A percentile compares a stretch with the other conserved stretches of the same genome.
phyloP scores from a whole-genome alignment of 1,140 invertebrate genomes.

The Drosophila carrolli region DNA sequence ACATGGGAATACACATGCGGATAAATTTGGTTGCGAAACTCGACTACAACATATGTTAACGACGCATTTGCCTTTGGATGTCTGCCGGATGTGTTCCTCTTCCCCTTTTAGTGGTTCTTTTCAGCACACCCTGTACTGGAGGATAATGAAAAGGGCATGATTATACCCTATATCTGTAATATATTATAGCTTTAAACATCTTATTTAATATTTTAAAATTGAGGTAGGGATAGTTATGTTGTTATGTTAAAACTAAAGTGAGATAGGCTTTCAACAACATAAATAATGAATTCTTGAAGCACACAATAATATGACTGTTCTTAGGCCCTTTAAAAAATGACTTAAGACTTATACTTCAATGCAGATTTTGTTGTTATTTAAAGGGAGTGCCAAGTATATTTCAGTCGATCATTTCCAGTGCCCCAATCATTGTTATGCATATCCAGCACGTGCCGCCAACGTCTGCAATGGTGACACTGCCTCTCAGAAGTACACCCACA shows the following conservation, averaged over 20 bases:
- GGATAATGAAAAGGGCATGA: not conserved
- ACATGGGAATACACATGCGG: constrained; percentile 38
- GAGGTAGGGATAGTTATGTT: too few relatives aligned
- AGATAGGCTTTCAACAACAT: too few relatives aligned
- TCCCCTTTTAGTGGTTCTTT: not conserved
- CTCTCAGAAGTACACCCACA: constrained; percentile 21
- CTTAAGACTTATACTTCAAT: too few relatives aligned
- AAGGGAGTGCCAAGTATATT: too few relatives aligned
- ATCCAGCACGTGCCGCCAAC: constrained; percentile 47
- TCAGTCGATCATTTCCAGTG: constrained; percentile 2
- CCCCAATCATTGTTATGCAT: not conserved
- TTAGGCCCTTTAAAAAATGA: too few relatives aligned
- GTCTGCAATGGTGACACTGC: not conserved
- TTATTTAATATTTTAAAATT: too few relatives aligned
- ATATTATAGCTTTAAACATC: too few relatives aligned
- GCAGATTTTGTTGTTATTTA: too few relatives aligned
- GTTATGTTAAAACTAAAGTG: too few relatives aligned
- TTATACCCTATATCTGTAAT: too few relatives aligned
- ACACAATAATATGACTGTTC: too few relatives aligned
- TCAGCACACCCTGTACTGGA: not conserved
- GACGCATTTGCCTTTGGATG: constrained; percentile 57
- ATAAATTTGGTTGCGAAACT: constrained; percentile 58
- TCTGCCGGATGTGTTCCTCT: constrained; percentile 23
- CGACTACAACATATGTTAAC: constrained; percentile 72
- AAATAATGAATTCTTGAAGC: too few relatives aligned